Percentiles rank a stretch among this genome's conserved stretches.
These are phyloP conservation scores for Crotalus tigris DNA, from an alignment of 2,113 vertebrate species.

Conservation along the genomic window DNA sequence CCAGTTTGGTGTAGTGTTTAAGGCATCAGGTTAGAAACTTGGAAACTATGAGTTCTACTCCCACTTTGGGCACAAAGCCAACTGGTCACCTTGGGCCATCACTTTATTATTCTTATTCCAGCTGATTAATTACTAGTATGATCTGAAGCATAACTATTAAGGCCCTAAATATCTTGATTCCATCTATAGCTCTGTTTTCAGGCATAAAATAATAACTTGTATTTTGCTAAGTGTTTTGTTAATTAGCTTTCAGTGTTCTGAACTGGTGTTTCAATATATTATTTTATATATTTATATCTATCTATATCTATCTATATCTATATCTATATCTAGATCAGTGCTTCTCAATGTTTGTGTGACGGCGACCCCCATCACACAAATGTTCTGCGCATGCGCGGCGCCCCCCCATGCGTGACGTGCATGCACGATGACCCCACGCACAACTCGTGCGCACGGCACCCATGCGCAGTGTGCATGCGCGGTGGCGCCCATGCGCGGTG, in stretches of 20 bases:
- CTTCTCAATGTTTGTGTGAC: no score
- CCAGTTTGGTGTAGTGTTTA: not conserved
- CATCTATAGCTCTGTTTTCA: not conserved
- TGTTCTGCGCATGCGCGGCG: no score
- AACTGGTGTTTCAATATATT: not conserved
- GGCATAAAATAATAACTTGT: not conserved
- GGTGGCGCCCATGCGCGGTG: no score
- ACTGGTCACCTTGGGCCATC: not conserved
- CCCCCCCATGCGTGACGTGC: no score
- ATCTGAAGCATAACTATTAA: not conserved
- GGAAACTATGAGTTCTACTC: not conserved
- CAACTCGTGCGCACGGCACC: no score
- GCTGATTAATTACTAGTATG: not conserved
- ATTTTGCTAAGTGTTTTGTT: not conserved
- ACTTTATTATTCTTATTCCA: not conserved
- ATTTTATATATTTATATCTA: not conserved
- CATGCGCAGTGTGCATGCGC: no score
- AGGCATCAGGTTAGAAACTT: not conserved
- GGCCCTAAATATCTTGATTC: not conserved
- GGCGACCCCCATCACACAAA: no score
- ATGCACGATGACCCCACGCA: no score
- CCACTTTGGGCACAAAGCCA: not conserved
- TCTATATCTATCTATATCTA: no score
- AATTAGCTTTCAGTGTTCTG: not conserved
- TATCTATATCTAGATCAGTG: no score